phyloP scores from a whole-genome alignment of 1,140 invertebrate genomes.

The Hesperophylax magnus region DNA sequence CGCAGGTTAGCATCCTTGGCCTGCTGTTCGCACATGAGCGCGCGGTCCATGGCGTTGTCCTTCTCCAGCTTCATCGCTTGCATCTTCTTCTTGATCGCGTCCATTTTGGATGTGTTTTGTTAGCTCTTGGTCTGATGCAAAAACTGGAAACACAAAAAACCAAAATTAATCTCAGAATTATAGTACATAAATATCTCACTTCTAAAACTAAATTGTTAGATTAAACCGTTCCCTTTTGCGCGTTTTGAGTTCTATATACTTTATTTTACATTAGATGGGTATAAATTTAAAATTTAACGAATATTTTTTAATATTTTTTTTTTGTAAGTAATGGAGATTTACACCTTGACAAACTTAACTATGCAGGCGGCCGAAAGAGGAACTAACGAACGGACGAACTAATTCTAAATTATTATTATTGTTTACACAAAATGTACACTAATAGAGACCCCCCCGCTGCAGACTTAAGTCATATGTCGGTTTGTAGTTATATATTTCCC shows the following conservation, averaged over 20 bases:
- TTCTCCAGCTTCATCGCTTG: constrained; percentile 99
- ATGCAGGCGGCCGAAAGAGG: too few relatives aligned
- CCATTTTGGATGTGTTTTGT: constrained; percentile 81
- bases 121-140: constrained; percentile 60
- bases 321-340: too few relatives aligned
- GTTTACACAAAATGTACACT: too few relatives aligned
- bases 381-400: too few relatives aligned
- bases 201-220: background rate
- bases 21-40: constrained; percentile 93
- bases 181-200: background rate
- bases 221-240: background rate
- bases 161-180: background rate
- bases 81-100: constrained; percentile 99
- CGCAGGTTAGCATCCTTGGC: constrained; percentile 93
- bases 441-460: too few relatives aligned
- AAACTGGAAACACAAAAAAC: constrained; percentile 19
- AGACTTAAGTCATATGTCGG: too few relatives aligned
- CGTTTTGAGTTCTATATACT: background rate
- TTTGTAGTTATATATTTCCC: too few relatives aligned
- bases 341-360: too few relatives aligned
- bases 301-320: too few relatives aligned
- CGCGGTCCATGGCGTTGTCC: constrained; percentile 97
- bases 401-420: too few relatives aligned
- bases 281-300: too few relatives aligned
- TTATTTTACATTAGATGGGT: background rate